phyloP scores from a whole-genome alignment of 2,888 invertebrate genomes.

The Lasioglossum calceatum region DNA sequence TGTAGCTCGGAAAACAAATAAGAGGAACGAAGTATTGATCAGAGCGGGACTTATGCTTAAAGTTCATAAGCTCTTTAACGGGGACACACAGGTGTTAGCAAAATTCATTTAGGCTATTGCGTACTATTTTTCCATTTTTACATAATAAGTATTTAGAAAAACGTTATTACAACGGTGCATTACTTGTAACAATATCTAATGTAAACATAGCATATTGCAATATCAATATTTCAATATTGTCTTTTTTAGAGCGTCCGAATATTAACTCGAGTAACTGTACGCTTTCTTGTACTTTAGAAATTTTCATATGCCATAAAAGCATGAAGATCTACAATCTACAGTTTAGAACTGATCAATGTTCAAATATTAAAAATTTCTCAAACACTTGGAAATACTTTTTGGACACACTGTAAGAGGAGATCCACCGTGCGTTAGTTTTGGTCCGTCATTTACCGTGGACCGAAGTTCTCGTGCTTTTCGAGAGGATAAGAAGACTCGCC shows the following conservation, averaged over 20 bases:
- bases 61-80: constrained; percentile 36
- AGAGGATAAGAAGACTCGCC: background rate
- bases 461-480: background rate
- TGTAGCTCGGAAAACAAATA: constrained; percentile 21
- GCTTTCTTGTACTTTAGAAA: no score
- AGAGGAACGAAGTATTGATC: constrained; percentile 50
- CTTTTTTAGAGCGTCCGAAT: no score
- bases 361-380: background rate
- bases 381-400: background rate
- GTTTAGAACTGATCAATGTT: no score
- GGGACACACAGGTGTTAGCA: constrained; percentile 10
- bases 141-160: background rate
- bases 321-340: no score
- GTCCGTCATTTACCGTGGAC: background rate
- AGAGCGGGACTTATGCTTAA: constrained; percentile 28
- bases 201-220: background rate
- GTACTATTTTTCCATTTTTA: background rate
- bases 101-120: constrained; percentile 22
- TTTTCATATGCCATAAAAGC: no score
- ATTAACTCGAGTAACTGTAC: no score
- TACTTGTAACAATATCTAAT: background rate
- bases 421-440: background rate
- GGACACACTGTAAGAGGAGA: background rate
- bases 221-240: no score
- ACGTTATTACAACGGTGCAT: background rate